Percentiles rank a stretch among this genome's conserved stretches.
phyloP scores from a whole-genome alignment of 2,888 invertebrate species.

The Graphium colonna region DNA sequence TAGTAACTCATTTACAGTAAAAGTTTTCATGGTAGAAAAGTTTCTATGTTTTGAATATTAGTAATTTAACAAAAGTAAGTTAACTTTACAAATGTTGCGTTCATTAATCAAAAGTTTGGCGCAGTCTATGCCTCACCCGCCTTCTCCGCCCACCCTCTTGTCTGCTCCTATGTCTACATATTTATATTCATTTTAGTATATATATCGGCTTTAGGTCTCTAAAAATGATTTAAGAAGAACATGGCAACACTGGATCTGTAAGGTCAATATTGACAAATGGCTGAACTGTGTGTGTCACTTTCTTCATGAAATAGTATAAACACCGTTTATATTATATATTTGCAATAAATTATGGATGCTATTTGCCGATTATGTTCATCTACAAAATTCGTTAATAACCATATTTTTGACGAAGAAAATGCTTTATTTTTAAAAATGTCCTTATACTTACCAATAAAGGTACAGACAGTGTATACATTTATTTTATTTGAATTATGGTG shows the following conservation, averaged over 20 bases:
- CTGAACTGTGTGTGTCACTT: constrained; percentile 51
- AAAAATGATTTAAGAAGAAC: constrained; percentile 37
- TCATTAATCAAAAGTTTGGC: constrained; percentile 80
- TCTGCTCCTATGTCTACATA: constrained; percentile 41
- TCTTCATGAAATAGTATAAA: constrained; percentile 47
- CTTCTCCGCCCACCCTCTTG: constrained; percentile 56
- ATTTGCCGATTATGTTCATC: constrained; percentile 72
- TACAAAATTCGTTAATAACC: constrained; percentile 80
- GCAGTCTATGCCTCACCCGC: constrained; percentile 58
- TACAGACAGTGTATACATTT: constrained; percentile 43
- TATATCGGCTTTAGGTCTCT: constrained; percentile 49
- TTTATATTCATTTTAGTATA: constrained; percentile 29
- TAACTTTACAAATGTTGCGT: constrained; percentile 72
- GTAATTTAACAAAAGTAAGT: constrained; percentile 63
- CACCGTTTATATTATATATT: constrained; percentile 38
- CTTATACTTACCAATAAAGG: constrained; percentile 87
- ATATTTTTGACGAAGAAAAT: constrained; percentile 85
- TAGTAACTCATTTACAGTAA: constrained; percentile 5
- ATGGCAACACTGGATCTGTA: constrained; percentile 53
- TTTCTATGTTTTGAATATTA: constrained; percentile 67
- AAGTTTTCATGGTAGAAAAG: constrained; percentile 37
- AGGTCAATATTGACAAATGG: constrained; percentile 71
- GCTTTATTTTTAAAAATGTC: constrained; percentile 85
- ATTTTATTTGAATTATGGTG: constrained; percentile 21
- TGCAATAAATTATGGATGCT: constrained; percentile 53